Percentiles rank a stretch among this genome's conserved stretches.
Conservation (phyloP, 2,888 invertebrate species). For the Himalopsyche anomala region DNA sequence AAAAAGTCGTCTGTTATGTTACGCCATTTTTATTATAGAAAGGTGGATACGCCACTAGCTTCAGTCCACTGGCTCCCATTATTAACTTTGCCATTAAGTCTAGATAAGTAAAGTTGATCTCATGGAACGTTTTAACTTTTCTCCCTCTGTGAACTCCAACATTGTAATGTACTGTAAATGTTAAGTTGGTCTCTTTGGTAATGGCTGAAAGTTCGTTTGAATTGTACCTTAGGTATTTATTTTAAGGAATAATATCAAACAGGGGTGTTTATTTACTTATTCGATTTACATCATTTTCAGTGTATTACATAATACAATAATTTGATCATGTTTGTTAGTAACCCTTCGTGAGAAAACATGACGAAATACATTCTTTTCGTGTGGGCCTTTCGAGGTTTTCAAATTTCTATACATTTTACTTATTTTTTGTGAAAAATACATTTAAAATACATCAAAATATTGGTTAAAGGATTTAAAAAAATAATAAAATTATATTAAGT, state of each 20-base stretch:
- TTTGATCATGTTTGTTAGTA: too few species aligned
- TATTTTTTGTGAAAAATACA: too few species aligned
- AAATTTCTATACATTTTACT: too few species aligned
- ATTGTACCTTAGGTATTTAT: slow-evolving; percentile 27
- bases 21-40: not conserved
- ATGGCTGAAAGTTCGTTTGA: slow-evolving; percentile 11
- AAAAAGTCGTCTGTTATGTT: too few species aligned
- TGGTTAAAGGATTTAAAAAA: too few species aligned
- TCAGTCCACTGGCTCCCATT: slow-evolving; percentile 37
- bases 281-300: too few species aligned
- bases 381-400: too few species aligned
- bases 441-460: too few species aligned
- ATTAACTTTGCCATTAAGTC: slow-evolving; percentile 51
- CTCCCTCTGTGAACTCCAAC: slow-evolving; percentile 24
- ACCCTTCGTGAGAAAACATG: too few species aligned
- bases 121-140: slow-evolving; percentile 39
- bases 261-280: not conserved
- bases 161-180: slow-evolving; percentile 42
- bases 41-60: not conserved
- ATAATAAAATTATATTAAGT: too few species aligned
- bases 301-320: too few species aligned
- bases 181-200: slow-evolving; percentile 28
- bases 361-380: too few species aligned
- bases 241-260: not conserved
- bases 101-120: slow-evolving; percentile 45